Evolutionary conservation across 2,113 vertebrate genomes (phyloP).

Genomic region (Seriola rivoliana): DNA sequence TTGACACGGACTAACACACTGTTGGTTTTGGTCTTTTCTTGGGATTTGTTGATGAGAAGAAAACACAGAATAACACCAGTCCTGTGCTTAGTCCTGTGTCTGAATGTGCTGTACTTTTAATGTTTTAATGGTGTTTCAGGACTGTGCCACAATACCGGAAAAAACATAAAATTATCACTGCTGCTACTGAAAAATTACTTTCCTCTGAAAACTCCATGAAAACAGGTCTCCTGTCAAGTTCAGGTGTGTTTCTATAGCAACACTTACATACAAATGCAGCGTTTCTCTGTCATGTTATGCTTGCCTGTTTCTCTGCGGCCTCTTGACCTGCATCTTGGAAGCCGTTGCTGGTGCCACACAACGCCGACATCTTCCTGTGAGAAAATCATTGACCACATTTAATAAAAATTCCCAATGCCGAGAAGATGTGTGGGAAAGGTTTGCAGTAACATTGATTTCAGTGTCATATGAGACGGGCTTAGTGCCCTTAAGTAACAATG

Average conservation of each 20-base stretch:
- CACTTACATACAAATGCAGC: neutral
- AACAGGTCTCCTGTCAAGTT: too few species aligned
- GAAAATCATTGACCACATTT: neutral
- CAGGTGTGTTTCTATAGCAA: neutral
- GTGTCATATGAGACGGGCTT: constrained; percentile 1
- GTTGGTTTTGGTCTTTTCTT: neutral
- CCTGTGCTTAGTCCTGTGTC: too few species aligned
- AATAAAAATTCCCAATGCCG: constrained; percentile 12
- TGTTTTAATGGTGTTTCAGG: too few species aligned
- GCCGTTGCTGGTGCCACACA: constrained; percentile 65
- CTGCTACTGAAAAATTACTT: too few species aligned
- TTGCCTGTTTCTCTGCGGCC: constrained; percentile 58
- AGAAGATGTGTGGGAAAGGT: neutral
- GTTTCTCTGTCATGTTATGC: neutral
- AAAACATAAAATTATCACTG: neutral
- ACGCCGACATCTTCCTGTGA: constrained; percentile 70
- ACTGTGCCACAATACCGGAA: neutral
- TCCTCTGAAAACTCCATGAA: too few species aligned
- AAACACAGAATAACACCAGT: neutral
- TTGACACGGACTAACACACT: neutral
- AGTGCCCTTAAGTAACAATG: constrained; percentile 10
- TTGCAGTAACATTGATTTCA: neutral
- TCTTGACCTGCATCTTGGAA: constrained; percentile 46
- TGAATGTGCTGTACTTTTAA: too few species aligned
- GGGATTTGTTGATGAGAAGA: too few species aligned